Evolutionary conservation across 1,140 invertebrate species (phyloP).

Genomic region (Saccostrea echinata): DNA sequence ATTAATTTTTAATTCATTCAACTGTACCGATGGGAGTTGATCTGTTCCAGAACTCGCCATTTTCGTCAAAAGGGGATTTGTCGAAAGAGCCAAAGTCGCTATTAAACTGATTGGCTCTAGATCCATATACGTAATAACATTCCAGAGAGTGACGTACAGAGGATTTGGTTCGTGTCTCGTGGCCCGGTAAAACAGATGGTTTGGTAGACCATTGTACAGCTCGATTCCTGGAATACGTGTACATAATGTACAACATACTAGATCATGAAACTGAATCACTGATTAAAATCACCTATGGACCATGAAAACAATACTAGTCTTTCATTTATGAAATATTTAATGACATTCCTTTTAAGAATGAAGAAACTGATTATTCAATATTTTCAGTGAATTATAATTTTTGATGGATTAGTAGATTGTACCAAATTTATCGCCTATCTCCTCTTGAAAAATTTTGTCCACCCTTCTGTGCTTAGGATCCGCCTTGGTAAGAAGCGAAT

Average conservation of each 20-base stretch:
- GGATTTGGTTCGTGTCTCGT: background rate
- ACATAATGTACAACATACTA: background rate
- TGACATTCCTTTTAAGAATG: too few species aligned
- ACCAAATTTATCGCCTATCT: conserved; percentile 59
- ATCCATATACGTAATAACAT: background rate
- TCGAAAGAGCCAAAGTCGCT: background rate
- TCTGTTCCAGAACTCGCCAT: background rate
- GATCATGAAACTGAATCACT: too few species aligned
- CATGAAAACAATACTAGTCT: too few species aligned
- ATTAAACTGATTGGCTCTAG: background rate
- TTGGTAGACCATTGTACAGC: conserved; percentile 42
- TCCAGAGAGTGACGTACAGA: background rate
- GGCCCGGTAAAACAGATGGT: conserved; percentile 21
- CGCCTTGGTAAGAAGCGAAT: conserved; percentile 49
- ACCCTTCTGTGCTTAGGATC: conserved; percentile 58
- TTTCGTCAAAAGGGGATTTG: background rate
- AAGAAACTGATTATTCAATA: too few species aligned
- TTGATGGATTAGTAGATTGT: too few species aligned
- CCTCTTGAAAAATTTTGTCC: conserved; percentile 55
- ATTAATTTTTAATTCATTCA: too few species aligned
- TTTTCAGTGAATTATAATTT: background rate
- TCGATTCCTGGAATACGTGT: conserved; percentile 23
- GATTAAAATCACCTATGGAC: too few species aligned
- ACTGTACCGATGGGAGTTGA: background rate
- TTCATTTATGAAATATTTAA: too few species aligned